These are phyloP conservation scores for Apodemus speciosus DNA, from an alignment of 2,113 vertebrate genomes.

Conservation along the genomic window DNA sequence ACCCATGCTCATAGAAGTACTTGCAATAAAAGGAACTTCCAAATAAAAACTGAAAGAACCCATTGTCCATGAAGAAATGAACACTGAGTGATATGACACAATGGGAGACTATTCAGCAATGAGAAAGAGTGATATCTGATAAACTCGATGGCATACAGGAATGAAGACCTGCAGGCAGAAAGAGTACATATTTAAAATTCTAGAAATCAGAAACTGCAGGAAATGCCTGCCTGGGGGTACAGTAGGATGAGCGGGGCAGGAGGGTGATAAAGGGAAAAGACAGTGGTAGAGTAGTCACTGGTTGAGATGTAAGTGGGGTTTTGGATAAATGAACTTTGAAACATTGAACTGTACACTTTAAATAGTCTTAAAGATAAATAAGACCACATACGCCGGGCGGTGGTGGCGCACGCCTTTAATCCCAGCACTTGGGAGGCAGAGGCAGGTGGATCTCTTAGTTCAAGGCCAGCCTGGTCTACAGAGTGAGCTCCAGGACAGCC, in stretches of 20 bases:
- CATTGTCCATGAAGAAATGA: background rate
- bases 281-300: background rate
- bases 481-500: too few species aligned
- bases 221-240: background rate
- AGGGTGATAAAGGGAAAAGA: background rate
- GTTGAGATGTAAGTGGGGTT: background rate
- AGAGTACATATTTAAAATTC: background rate
- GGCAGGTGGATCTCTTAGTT: too few species aligned
- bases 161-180: conserved; percentile 15
- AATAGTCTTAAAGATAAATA: background rate
- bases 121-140: background rate
- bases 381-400: background rate
- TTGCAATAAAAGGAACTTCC: background rate
- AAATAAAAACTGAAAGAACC: background rate
- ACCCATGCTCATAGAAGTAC: background rate
- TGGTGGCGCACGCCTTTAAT: too few species aligned
- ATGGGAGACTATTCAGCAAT: background rate
- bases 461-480: too few species aligned
- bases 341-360: background rate
- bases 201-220: background rate
- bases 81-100: background rate
- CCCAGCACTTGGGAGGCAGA: too few species aligned
- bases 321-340: background rate
- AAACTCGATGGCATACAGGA: conserved; percentile 1
- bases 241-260: background rate